phyloP scores from a whole-genome alignment of 2,113 vertebrate species.

The Archilochus colubris region DNA sequence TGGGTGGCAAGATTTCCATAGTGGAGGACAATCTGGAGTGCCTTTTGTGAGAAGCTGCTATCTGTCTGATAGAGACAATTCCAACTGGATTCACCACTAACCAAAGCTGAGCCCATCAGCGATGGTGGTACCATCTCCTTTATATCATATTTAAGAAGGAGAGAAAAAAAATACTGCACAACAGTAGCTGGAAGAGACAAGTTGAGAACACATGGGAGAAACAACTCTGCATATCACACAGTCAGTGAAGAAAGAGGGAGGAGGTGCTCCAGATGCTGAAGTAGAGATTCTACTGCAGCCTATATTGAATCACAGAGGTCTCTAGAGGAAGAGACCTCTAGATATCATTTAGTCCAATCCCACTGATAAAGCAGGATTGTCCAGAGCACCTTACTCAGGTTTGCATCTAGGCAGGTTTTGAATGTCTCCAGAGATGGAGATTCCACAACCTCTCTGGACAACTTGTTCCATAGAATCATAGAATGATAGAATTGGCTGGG shows the following conservation, averaged over 20 bases:
- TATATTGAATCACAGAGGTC: no score
- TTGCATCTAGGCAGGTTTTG: no score
- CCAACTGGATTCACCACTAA: rapidly evolving
- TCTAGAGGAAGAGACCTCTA: no score
- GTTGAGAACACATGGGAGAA: neutral
- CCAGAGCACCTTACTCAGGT: no score
- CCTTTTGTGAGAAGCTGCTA: neutral
- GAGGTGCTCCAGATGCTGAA: rapidly evolving
- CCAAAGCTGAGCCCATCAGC: neutral
- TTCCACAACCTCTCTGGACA: no score
- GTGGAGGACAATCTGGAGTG: rapidly evolving
- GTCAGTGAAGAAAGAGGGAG: no score
- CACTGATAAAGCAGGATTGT: no score
- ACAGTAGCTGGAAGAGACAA: neutral
- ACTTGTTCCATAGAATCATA: no score
- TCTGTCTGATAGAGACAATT: rapidly evolving
- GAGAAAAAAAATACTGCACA: neutral
- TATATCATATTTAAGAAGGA: neutral
- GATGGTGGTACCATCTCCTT: rapidly evolving
- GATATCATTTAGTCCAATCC: no score
- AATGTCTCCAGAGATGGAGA: no score
- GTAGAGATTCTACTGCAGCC: neutral
- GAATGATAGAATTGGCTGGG: no score
- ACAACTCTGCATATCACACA: neutral
- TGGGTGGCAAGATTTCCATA: neutral